Evolutionary conservation across 2,888 invertebrate species (phyloP).

Genomic region (Zelleria hepariella): DNA sequence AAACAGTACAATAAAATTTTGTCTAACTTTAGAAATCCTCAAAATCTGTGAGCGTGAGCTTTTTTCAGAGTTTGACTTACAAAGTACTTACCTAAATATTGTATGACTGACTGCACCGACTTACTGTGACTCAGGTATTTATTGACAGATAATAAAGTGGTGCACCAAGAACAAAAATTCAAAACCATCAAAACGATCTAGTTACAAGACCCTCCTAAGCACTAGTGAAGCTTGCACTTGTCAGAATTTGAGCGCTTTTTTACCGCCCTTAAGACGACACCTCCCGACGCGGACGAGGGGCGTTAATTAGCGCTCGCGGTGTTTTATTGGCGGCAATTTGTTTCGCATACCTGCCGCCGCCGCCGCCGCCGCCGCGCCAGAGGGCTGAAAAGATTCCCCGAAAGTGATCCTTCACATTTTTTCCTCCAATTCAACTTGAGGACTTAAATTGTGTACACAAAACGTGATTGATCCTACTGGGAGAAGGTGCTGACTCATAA

Average conservation of each 20-base stretch:
- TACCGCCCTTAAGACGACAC: background rate
- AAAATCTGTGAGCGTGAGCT: too few species aligned
- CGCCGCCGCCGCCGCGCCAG: too few species aligned
- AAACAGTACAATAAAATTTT: too few species aligned
- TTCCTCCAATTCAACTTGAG: background rate
- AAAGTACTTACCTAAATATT: too few species aligned
- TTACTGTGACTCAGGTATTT: too few species aligned
- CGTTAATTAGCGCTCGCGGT: slow-evolving; percentile 57
- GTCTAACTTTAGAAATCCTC: too few species aligned
- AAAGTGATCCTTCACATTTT: background rate
- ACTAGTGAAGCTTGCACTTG: background rate
- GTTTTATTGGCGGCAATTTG: slow-evolving; percentile 68
- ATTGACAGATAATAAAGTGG: too few species aligned
- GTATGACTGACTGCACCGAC: too few species aligned
- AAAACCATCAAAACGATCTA: background rate
- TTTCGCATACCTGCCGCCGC: slow-evolving; percentile 59
- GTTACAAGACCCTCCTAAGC: background rate
- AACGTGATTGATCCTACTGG: background rate
- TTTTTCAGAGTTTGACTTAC: too few species aligned
- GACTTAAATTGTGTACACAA: background rate
- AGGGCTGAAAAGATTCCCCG: slow-evolving; percentile 23
- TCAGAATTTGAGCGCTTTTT: background rate
- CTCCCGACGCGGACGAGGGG: background rate
- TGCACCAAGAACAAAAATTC: too few species aligned
- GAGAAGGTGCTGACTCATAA: background rate